Conservation (phyloP, 2,888 invertebrate species). For the Stegophylla sp. region DNA sequence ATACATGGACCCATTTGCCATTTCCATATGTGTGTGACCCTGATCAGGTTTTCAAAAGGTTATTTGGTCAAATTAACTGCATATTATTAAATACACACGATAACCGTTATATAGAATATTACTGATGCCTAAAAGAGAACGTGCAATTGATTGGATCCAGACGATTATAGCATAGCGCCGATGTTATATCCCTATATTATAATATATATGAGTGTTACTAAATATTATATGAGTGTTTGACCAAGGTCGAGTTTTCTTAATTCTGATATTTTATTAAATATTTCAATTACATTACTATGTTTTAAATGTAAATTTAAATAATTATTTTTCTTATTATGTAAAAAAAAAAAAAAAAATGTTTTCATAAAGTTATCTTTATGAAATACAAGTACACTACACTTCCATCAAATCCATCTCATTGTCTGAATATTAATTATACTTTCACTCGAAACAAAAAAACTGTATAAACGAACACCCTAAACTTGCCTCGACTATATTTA, state of each 20-base stretch:
- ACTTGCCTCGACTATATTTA: no score
- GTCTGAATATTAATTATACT: no score
- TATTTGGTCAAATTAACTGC: constrained; percentile 13
- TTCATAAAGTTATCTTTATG: no score
- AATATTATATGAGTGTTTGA: no score
- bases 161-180: background rate
- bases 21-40: background rate
- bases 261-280: background rate
- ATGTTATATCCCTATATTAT: background rate
- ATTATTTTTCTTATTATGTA: no score
- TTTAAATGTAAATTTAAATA: background rate
- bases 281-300: background rate
- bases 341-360: no score
- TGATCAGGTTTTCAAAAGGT: constrained; percentile 8
- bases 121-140: background rate
- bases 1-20: background rate
- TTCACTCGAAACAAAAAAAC: no score
- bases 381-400: no score
- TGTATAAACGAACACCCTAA: no score
- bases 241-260: constrained; percentile 33
- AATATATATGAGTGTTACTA: background rate
- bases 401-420: no score
- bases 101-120: constrained; percentile 34
- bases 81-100: background rate
- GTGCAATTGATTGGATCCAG: background rate